phyloP scores from a whole-genome alignment of 2,888 invertebrate genomes.

The Poecilus cupreus region DNA sequence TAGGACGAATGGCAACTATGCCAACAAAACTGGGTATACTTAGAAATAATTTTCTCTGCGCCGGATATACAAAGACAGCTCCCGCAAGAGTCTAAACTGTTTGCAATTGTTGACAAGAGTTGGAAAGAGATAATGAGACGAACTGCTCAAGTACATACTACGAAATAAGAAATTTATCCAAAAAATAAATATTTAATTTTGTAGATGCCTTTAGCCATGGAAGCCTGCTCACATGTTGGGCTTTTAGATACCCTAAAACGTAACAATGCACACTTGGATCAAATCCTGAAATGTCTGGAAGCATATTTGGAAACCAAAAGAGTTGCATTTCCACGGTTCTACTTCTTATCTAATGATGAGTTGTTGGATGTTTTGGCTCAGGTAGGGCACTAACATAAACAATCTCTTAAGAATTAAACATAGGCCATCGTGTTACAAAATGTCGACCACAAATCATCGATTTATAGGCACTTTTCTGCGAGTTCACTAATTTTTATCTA shows the following conservation, averaged over 20 bases:
- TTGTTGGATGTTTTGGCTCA: slow-evolving; percentile 92
- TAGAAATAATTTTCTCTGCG: slow-evolving; percentile 95
- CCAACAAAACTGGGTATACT: slow-evolving; percentile 94
- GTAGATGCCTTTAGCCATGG: slow-evolving; percentile 86
- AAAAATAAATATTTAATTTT: slow-evolving; percentile 36
- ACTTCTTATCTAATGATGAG: slow-evolving; percentile 93
- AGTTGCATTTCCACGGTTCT: slow-evolving; percentile 91
- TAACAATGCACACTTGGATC: slow-evolving; percentile 87
- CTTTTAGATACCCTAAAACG: slow-evolving; percentile 81
- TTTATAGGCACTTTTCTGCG: too few species aligned
- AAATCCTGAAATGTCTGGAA: slow-evolving; percentile 92
- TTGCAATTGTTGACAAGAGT: slow-evolving; percentile 89
- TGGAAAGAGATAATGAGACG: slow-evolving; percentile 93
- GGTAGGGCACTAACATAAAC: slow-evolving; percentile 70
- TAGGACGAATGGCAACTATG: slow-evolving; percentile 93
- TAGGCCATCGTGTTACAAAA: too few species aligned
- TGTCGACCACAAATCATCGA: too few species aligned
- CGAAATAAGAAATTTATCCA: background rate
- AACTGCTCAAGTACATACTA: slow-evolving; percentile 69
- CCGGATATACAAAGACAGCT: slow-evolving; percentile 95
- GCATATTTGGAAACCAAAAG: slow-evolving; percentile 92
- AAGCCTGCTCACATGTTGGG: slow-evolving; percentile 84
- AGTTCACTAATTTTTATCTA: too few species aligned
- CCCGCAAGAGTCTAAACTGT: slow-evolving; percentile 92
- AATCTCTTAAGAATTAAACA: too few species aligned